Evolutionary conservation across 2,113 vertebrate genomes (phyloP), one percentile per base, ranked within the genome.

Genomic region (Planiliza haematocheilus): DNA sequence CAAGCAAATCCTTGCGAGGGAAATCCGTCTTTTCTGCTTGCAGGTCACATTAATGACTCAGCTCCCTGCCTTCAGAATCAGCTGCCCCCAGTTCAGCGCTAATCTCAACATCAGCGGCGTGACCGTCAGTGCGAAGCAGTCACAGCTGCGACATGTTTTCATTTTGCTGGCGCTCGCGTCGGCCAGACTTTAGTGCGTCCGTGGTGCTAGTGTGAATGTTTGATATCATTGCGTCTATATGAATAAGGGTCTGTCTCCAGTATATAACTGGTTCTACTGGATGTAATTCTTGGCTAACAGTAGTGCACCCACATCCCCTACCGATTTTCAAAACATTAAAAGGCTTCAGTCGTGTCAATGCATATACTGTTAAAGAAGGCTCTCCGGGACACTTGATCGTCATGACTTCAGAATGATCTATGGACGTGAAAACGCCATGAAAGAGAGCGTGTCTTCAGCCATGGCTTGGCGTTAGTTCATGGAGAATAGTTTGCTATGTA

Each of bases 1-100:
- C 81, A 75, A 79, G 61, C 71, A 59, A 52, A 57, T 74, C 75
- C 39, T 59, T 56, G 63, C 10, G 10, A 37, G 57, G 59, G 70
- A 59, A 52, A 69, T 64, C 77, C 7, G 65, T 67, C 75, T 69
- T 75, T 75, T 81, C 70, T 77, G 78, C 67, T 80, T 38, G 61
- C 66, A 73, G 83, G 85, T 85, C 79, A 77, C 74, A 82, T 89
- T 85, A 86, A 79, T 86, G 79, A 87, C 84, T 91, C 86, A 79
- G 86, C 81, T 73, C 57, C 41, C 68, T 59, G 85, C 85, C 85
- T 77, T 75, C 73, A 77, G 20, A 66, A 74, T 67, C 70, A 63
- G 65, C 66, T 63, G 59, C 56, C 65, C 50, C 56, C 70, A 37
- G 20, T 70, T 67, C 64, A 59, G 14, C 55, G 17, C 59, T 51